These are phyloP conservation scores for Enteromius trimaculatus DNA, from an alignment of 2,797 vertebrate species.

Conservation along the genomic window DNA sequence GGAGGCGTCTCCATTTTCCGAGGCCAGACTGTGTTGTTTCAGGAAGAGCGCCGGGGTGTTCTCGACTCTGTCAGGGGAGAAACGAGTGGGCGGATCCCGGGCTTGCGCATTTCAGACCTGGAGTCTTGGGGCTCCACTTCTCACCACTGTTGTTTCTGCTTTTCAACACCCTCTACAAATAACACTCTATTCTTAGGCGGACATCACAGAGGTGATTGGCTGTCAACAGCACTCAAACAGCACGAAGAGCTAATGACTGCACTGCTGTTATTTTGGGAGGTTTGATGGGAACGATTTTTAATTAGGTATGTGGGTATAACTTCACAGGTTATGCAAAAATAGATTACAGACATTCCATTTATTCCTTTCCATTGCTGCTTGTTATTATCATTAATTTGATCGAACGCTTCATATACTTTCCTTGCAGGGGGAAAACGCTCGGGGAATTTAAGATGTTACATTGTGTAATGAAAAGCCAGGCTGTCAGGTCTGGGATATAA, in stretches of 20 bases:
- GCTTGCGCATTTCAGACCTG: slow-evolving; percentile 52
- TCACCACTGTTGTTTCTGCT: slow-evolving; percentile 40
- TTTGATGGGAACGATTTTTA: slow-evolving; percentile 15
- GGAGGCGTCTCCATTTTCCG: slow-evolving; percentile 18
- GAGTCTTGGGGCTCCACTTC: slow-evolving; percentile 48
- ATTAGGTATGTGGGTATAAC: slow-evolving; percentile 21
- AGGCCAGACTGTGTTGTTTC: slow-evolving; percentile 27
- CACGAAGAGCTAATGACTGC: slow-evolving; percentile 31
- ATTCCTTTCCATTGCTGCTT: not conserved
- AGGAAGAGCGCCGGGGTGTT: slow-evolving; percentile 41
- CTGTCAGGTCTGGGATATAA: slow-evolving; percentile 35
- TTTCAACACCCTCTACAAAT: slow-evolving; percentile 41
- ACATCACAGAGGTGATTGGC: slow-evolving; percentile 48
- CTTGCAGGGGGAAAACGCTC: slow-evolving; percentile 5
- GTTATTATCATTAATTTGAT: slow-evolving; percentile 29
- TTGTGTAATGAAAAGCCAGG: slow-evolving; percentile 35
- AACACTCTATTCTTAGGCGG: slow-evolving; percentile 53
- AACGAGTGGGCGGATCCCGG: slow-evolving; percentile 51
- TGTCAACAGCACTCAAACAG: slow-evolving; percentile 39
- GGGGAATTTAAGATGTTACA: slow-evolving; percentile 15
- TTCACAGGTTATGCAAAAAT: slow-evolving; percentile 16
- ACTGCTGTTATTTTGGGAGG: slow-evolving; percentile 26
- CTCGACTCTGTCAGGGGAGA: slow-evolving; percentile 55
- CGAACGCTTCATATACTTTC: slow-evolving; percentile 10
- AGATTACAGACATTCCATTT: slow-evolving; percentile 21